Evolutionary conservation across 2,888 invertebrate genomes (phyloP).

Genomic region (Tenthredo mesomela): DNA sequence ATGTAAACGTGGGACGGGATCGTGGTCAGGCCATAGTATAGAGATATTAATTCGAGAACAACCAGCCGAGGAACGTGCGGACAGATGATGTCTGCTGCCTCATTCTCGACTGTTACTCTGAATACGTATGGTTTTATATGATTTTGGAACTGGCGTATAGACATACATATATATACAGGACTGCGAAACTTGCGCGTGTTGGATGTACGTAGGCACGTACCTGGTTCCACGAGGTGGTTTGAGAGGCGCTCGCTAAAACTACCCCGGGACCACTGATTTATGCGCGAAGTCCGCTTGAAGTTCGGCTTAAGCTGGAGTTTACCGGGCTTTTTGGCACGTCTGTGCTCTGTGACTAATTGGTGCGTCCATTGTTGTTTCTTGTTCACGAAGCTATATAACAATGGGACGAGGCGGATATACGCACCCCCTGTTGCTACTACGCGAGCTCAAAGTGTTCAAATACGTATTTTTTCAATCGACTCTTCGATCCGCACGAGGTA

Average conservation of each 20-base stretch:
- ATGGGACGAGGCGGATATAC: conserved; percentile 13
- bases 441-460: neutral
- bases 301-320: conserved; percentile 64
- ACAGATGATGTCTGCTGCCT: conserved; percentile 45
- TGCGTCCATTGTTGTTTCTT: conserved; percentile 53
- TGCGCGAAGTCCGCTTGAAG: conserved; percentile 67
- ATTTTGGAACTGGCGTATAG: conserved; percentile 5
- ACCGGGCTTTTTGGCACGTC: conserved; percentile 69
- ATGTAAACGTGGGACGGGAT: neutral
- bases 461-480: neutral
- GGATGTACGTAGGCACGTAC: conserved; percentile 38
- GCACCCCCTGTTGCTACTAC: conserved; percentile 24
- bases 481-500: neutral
- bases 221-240: conserved; percentile 26
- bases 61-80: conserved; percentile 59
- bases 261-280: conserved; percentile 67
- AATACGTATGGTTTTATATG: conserved; percentile 32
- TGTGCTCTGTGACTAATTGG: conserved; percentile 53
- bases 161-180: neutral
- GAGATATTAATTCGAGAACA: conserved; percentile 69
- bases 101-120: conserved; percentile 36
- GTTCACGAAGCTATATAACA: conserved; percentile 22
- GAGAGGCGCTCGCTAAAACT: conserved; percentile 61
- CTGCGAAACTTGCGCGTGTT: conserved; percentile 3
- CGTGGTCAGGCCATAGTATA: conserved; percentile 59